A percentile compares a stretch with the other conserved stretches of the same genome.
Conservation (phyloP, 1,140 invertebrate species). For the Metaphire vulgaris region DNA sequence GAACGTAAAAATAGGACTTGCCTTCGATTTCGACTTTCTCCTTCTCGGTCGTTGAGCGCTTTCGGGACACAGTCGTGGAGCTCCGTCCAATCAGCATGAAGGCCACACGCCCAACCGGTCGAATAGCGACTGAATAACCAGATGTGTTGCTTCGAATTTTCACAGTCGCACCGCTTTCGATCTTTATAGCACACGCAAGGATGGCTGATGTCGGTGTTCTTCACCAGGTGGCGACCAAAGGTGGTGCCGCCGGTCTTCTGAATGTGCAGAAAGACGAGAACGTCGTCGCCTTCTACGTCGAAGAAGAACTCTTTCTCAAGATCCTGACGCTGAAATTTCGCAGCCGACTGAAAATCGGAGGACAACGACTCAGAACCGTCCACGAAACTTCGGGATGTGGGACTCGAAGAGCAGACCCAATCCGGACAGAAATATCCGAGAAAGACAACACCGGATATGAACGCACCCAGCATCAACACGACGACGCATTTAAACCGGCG, state of each 20-base stretch:
- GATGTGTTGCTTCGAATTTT: slow-evolving; percentile 39
- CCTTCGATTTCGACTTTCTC: slow-evolving; percentile 40
- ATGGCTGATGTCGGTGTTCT: slow-evolving; percentile 73
- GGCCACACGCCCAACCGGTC: slow-evolving; percentile 95
- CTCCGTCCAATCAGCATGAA: slow-evolving; percentile 97
- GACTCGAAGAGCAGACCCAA: background rate
- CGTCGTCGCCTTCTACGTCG: slow-evolving; percentile 58
- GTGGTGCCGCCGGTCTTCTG: slow-evolving; percentile 89
- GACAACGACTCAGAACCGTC: background rate
- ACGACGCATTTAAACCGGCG: background rate
- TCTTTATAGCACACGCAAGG: slow-evolving; percentile 40
- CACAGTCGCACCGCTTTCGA: slow-evolving; percentile 45
- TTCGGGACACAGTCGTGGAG: slow-evolving; percentile 63
- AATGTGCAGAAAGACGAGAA: slow-evolving; percentile 96
- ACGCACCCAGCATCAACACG: background rate
- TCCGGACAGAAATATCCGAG: background rate
- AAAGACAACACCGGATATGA: background rate
- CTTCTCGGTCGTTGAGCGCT: slow-evolving; percentile 49
- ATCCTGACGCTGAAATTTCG: background rate
- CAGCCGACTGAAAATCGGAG: background rate
- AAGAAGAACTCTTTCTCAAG: background rate
- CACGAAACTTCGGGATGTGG: background rate
- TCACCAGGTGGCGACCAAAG: slow-evolving; percentile 87
- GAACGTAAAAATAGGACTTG: too few species aligned
- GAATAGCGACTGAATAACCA: slow-evolving; percentile 98